Conservation (phyloP, 2,888 invertebrate species). For the Ashinkailepas kermadecensis region DNA sequence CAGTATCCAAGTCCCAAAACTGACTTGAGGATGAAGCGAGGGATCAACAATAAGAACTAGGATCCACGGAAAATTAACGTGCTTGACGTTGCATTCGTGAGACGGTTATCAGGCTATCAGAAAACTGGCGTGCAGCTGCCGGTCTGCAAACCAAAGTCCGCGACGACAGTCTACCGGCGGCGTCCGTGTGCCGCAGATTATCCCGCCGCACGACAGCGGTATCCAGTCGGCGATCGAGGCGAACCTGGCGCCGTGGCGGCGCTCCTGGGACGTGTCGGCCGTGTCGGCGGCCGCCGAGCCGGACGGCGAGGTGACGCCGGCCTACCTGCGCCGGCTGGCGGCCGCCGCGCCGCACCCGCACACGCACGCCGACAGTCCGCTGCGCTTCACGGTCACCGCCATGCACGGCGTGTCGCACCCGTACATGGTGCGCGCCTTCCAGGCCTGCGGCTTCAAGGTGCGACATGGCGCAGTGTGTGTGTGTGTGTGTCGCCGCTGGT, state of each 20-base stretch:
- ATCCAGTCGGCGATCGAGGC: constrained; percentile 70
- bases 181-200: constrained; percentile 55
- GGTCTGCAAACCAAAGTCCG: no score
- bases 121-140: no score
- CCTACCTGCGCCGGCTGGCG: constrained; percentile 58
- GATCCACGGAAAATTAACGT: no score
- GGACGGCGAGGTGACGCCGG: constrained; percentile 54
- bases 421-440: constrained; percentile 66
- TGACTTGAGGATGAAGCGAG: no score
- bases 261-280: constrained; percentile 65
- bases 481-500: no score
- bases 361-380: constrained; percentile 48
- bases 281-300: constrained; percentile 57
- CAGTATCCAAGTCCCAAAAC: no score
- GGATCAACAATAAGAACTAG: no score
- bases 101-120: no score
- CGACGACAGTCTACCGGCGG: no score
- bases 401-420: constrained; percentile 96
- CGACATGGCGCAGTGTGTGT: no score
- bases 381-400: constrained; percentile 60
- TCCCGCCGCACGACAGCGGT: constrained; percentile 78
- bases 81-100: no score
- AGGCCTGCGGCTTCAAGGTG: constrained; percentile 64
- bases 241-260: constrained; percentile 64
- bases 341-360: constrained; percentile 50